Evolutionary conservation across 2,888 invertebrate species (phyloP).

Genomic region (Alsophila aescularia): DNA sequence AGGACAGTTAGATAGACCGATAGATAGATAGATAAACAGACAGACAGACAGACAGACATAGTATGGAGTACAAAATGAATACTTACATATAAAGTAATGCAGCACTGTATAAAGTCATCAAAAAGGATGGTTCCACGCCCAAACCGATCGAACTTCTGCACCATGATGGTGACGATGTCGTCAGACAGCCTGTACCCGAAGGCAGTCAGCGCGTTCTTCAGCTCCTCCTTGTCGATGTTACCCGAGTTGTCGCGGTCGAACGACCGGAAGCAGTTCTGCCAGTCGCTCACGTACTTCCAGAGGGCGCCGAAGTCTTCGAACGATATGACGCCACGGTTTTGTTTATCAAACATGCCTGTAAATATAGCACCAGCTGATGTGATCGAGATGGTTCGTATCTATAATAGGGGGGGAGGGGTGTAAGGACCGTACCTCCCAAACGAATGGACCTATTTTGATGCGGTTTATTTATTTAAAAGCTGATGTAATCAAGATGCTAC

Average conservation of each 20-base stretch:
- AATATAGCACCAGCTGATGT: neutral
- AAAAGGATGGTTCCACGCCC: constrained; percentile 96
- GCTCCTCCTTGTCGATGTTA: constrained; percentile 94
- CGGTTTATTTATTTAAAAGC: too few species aligned
- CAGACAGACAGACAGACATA: too few species aligned
- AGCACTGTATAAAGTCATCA: constrained; percentile 99
- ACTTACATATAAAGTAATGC: constrained; percentile 95
- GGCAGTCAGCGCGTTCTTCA: constrained; percentile 94
- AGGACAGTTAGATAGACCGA: too few species aligned
- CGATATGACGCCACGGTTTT: constrained; percentile 94
- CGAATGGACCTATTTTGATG: too few species aligned
- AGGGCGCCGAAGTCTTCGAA: constrained; percentile 98
- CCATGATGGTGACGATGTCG: constrained; percentile 89
- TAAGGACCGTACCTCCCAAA: too few species aligned
- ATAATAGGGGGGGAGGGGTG: too few species aligned
- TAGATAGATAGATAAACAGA: too few species aligned
- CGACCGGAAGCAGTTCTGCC: constrained; percentile 97
- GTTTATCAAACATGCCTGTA: constrained; percentile 96
- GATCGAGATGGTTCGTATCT: too few species aligned
- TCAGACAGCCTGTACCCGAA: constrained; percentile 96
- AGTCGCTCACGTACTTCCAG: constrained; percentile 99
- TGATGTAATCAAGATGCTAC: too few species aligned
- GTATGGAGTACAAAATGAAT: too few species aligned
- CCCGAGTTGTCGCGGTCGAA: constrained; percentile 97
- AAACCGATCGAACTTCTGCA: constrained; percentile 97